Percentiles rank a stretch among this genome's conserved stretches.
Conservation (phyloP, 2,797 vertebrate genomes). For the Danionella dracula region DNA sequence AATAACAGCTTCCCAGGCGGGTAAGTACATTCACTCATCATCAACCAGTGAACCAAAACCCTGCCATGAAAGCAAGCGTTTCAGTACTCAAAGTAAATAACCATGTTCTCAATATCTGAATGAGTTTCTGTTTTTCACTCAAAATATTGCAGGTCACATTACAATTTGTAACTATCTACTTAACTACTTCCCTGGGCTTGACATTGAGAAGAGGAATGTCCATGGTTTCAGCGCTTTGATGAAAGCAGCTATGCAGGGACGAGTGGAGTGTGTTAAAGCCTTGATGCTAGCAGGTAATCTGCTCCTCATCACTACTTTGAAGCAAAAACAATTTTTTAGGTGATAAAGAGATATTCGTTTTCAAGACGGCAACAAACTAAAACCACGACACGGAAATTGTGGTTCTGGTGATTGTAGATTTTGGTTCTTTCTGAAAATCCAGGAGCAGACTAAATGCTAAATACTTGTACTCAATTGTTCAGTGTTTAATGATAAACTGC, state of each 20-base stretch:
- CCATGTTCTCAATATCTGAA: background rate
- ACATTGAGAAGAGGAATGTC: constrained; percentile 86
- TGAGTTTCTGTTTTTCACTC: constrained; percentile 6
- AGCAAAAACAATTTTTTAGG: too few relatives aligned
- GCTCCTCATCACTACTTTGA: background rate
- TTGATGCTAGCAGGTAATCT: constrained; percentile 88
- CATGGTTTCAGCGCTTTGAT: constrained; percentile 93
- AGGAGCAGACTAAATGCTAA: too few relatives aligned
- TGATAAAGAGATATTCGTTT: too few relatives aligned
- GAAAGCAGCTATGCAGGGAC: constrained; percentile 94
- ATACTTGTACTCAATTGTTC: too few relatives aligned
- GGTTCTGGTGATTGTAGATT: too few relatives aligned
- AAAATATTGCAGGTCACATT: constrained; percentile 77
- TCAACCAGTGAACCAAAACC: background rate
- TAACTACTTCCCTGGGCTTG: constrained; percentile 88
- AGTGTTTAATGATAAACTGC: too few relatives aligned
- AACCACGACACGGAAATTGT: too few relatives aligned
- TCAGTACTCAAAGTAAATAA: background rate
- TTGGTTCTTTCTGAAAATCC: too few relatives aligned
- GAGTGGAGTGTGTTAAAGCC: constrained; percentile 83
- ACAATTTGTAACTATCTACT: constrained; percentile 91
- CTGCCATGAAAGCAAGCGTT: background rate
- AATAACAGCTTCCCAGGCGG: constrained; percentile 91
- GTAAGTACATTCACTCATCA: constrained; percentile 61
- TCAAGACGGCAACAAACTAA: too few relatives aligned